phyloP scores from a whole-genome alignment of 1,140 invertebrate species.

The Lepidotrigona ventralis region DNA sequence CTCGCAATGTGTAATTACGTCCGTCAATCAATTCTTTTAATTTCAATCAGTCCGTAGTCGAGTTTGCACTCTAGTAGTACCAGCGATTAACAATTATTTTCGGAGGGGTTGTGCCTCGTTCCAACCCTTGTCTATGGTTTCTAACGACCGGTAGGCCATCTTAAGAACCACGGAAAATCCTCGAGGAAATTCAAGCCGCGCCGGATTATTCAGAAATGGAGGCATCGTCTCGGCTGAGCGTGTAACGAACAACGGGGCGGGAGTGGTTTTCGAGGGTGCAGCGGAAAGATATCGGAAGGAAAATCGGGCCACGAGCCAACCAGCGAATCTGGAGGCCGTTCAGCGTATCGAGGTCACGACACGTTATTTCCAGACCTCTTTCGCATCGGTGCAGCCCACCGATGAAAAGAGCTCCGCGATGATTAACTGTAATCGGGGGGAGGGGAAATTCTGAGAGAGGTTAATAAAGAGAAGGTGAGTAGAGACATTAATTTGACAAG shows the following conservation, averaged over 20 bases:
- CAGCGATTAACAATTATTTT: background rate
- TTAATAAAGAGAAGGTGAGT: background rate
- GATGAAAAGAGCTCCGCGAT: conserved; percentile 43
- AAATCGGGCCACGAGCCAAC: conserved; percentile 57
- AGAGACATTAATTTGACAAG: background rate
- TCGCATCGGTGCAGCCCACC: conserved; percentile 34
- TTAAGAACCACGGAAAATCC: background rate
- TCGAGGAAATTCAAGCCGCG: background rate
- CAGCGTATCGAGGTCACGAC: conserved; percentile 54
- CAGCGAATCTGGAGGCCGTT: conserved; percentile 24
- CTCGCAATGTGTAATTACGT: background rate
- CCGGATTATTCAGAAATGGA: conserved; percentile 2
- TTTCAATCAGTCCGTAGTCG: too few species aligned
- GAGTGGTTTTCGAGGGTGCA: conserved; percentile 28
- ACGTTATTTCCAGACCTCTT: conserved; percentile 57
- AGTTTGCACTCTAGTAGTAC: too few species aligned
- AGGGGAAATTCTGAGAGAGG: background rate
- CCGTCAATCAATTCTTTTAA: too few species aligned
- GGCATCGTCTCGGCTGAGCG: background rate
- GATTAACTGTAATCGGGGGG: conserved; percentile 36
- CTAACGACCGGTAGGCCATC: background rate
- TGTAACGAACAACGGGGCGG: background rate
- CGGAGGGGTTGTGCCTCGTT: too few species aligned
- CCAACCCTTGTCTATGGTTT: background rate
- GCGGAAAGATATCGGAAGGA: conserved; percentile 44